These are phyloP conservation scores for Drosophila triauraria DNA, from an alignment of 1,140 invertebrate species.

Conservation along the genomic window DNA sequence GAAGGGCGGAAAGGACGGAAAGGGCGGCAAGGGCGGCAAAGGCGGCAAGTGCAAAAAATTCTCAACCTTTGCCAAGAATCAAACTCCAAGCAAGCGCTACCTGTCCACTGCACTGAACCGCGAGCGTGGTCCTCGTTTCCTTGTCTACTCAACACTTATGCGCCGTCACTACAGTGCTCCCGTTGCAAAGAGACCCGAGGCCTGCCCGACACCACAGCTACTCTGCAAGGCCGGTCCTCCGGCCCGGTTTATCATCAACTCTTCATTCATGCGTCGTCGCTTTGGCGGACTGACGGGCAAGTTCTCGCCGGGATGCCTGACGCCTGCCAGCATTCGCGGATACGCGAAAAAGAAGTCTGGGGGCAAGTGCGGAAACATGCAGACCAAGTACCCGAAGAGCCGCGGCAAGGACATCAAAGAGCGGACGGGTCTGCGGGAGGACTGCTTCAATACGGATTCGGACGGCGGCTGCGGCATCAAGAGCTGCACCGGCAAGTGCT, in stretches of 20 bases:
- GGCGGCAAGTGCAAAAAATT: constrained; percentile 33
- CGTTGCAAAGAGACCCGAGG: background rate
- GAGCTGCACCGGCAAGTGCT: constrained; percentile 24
- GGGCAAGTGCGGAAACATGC: constrained; percentile 40
- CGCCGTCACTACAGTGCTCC: constrained; percentile 52
- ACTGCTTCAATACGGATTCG: constrained; percentile 25
- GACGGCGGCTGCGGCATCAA: constrained; percentile 2
- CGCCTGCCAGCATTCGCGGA: background rate
- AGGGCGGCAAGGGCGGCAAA: background rate
- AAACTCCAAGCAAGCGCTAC: constrained; percentile 27
- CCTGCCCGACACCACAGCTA: background rate
- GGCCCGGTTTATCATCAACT: constrained; percentile 21
- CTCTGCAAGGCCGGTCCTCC: background rate
- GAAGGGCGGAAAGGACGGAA: background rate
- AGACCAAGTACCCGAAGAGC: constrained; percentile 4
- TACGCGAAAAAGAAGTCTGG: constrained; percentile 29
- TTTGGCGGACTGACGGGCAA: constrained; percentile 13
- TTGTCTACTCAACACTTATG: constrained; percentile 36
- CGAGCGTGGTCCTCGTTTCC: constrained; percentile 27
- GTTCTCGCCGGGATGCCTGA: background rate
- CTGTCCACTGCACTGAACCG: constrained; percentile 29
- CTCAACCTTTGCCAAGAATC: constrained; percentile 34
- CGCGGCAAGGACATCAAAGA: constrained; percentile 48
- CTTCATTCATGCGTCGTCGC: constrained; percentile 15
- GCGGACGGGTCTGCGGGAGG: constrained; percentile 27